These are phyloP conservation scores for Tangara arthus DNA, from an alignment of 2,797 vertebrate genomes.

Conservation along the genomic window DNA sequence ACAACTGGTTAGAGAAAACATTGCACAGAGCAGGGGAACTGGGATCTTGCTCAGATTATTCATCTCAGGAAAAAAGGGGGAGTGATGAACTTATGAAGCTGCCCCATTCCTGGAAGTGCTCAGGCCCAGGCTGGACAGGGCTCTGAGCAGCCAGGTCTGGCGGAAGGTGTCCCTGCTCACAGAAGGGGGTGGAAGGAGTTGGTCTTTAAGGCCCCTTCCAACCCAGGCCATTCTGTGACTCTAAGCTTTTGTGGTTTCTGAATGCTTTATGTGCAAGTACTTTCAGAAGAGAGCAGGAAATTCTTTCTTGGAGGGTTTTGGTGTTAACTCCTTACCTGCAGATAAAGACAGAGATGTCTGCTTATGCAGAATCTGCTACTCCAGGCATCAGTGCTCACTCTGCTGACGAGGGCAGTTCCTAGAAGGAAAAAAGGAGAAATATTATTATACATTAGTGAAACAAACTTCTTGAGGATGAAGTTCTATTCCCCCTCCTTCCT, in stretches of 20 bases:
- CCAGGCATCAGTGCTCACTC: not conserved
- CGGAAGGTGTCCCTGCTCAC: not conserved
- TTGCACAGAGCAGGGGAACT: not conserved
- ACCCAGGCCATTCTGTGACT: not conserved
- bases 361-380: not conserved
- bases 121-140: fast-evolving
- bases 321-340: not conserved
- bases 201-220: not conserved
- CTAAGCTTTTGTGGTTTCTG: not conserved
- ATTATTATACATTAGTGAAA: not conserved
- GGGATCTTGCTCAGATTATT: not conserved
- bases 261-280: not conserved
- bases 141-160: not conserved
- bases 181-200: not conserved
- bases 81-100: not conserved
- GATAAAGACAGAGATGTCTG: not conserved
- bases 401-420: not conserved
- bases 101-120: not conserved
- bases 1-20: not conserved
- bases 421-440: not conserved
- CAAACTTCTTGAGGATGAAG: not conserved
- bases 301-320: not conserved
- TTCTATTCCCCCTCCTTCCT: not conserved
- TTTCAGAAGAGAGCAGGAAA: not conserved
- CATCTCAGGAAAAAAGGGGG: not conserved